Evolutionary conservation across 2,113 vertebrate genomes (phyloP), one percentile per base, ranked within the genome.

Genomic region (zebrafish (Danio rerio)): DNA sequence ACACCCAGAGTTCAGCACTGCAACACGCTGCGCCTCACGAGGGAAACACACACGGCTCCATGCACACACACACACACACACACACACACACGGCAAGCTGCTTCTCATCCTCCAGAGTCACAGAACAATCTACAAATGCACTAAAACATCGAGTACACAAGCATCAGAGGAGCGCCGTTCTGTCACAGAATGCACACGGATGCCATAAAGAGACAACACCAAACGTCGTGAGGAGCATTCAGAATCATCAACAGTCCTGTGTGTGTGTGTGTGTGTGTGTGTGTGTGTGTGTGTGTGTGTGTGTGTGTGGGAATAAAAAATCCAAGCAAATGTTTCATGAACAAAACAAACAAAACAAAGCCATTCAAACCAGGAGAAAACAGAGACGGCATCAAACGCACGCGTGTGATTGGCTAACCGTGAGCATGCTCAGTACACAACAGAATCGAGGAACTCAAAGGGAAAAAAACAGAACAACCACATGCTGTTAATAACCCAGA

Each of bases 401-500:
- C 56, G 61, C 81, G 47, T 15, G 55, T 61, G 79, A 86, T 78
- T 79, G 78, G 73, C 78, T 84, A 81, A 81, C 15, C 71, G 42
- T 81, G 43, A 18, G 52, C 85, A 86, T 86, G 85, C 85, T 55
- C 15, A 9, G 62, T 45, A 61, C 43, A 59, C 9, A 75, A 81
- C 68, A 73, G 42, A 45, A 52, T 53, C 7, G 8, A 18, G 12
- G 7, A 86, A 65, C 11, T 12, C 5, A 62, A 76, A n/a, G 13
- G 15, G 55, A 49, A 63, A 1, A 21, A 59, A 59, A 40, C 42
- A 7, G 70, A 71, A 47, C 10, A 81, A 58, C 13, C 78, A 20
- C 75, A 75, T 76, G 83, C 83, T 70, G 79, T 81, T 77, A 76
- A 66, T 66, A 63, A 78, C 61, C 61, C 75, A 65, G 75, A 65